A percentile compares a stretch with the other conserved stretches of the same genome.
These are phyloP conservation scores for Lates calcarifer DNA, from an alignment of 2,113 vertebrate species.

Conservation along the genomic window DNA sequence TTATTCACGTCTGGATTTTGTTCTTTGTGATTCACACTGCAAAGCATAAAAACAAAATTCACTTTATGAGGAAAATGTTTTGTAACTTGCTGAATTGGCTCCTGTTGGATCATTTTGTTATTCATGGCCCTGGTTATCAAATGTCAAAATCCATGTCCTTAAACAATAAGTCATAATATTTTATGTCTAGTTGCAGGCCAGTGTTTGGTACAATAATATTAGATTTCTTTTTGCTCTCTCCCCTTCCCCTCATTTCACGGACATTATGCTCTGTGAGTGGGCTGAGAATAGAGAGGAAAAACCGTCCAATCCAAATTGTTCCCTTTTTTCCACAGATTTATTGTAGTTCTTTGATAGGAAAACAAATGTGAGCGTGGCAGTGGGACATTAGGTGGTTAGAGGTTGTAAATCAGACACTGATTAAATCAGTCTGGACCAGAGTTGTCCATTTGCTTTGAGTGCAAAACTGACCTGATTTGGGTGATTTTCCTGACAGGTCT, in stretches of 20 bases:
- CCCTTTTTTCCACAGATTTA: constrained; percentile 47
- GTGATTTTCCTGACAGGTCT: constrained; percentile 69
- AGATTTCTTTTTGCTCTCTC: constrained; percentile 17
- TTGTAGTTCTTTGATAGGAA: constrained; percentile 54
- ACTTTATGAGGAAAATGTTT: not conserved
- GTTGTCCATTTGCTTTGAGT: constrained; percentile 72
- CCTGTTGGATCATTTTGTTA: not conserved
- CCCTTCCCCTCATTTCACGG: constrained; percentile 18
- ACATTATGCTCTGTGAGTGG: constrained; percentile 17
- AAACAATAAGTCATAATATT: not conserved
- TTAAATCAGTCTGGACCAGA: constrained; percentile 68
- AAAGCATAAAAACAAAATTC: not conserved
- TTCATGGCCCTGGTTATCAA: not conserved
- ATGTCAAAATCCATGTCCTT: not conserved
- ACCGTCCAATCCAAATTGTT: constrained; percentile 1
- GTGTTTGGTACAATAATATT: constrained; percentile 18
- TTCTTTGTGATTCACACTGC: not conserved
- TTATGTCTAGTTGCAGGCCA: not conserved
- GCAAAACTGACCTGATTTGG: constrained; percentile 73
- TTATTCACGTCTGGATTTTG: not conserved
- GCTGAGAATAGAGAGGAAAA: constrained; percentile 27
- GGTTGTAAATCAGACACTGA: constrained; percentile 72
- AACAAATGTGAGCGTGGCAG: constrained; percentile 57
- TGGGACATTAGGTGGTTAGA: constrained; percentile 53
- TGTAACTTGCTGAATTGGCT: not conserved